Conservation (phyloP, 2,113 vertebrate species). For the Isurus oxyrinchus region DNA sequence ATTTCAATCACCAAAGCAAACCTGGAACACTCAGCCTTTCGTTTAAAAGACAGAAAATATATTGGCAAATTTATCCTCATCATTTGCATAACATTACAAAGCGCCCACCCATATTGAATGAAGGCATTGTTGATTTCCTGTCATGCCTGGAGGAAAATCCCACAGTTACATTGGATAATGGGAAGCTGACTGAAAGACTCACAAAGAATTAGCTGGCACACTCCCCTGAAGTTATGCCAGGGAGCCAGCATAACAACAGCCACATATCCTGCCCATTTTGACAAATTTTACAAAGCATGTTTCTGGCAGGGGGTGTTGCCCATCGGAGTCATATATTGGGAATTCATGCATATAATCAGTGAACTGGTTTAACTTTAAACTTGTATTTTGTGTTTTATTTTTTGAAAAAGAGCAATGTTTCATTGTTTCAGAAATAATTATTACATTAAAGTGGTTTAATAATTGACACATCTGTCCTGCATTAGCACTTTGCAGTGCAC, state of each 20-base stretch:
- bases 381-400: not conserved
- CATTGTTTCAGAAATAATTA: not conserved
- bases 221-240: not conserved
- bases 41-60: not conserved
- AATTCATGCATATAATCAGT: not conserved
- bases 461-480: not conserved
- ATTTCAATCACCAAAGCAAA: not conserved
- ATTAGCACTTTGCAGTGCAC: not conserved
- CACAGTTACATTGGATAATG: not conserved
- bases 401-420: not conserved
- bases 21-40: not conserved
- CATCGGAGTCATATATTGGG: not conserved
- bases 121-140: not conserved
- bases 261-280: not conserved
- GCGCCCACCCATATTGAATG: not conserved
- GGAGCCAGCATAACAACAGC: not conserved
- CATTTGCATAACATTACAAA: not conserved
- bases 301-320: not conserved
- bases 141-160: not conserved
- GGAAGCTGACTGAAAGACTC: not conserved
- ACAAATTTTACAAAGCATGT: not conserved
- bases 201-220: not conserved
- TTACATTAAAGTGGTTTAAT: not conserved
- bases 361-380: not conserved
- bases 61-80: not conserved